Conservation (phyloP, 2,797 vertebrate genomes). For the Ataeniobius toweri region DNA sequence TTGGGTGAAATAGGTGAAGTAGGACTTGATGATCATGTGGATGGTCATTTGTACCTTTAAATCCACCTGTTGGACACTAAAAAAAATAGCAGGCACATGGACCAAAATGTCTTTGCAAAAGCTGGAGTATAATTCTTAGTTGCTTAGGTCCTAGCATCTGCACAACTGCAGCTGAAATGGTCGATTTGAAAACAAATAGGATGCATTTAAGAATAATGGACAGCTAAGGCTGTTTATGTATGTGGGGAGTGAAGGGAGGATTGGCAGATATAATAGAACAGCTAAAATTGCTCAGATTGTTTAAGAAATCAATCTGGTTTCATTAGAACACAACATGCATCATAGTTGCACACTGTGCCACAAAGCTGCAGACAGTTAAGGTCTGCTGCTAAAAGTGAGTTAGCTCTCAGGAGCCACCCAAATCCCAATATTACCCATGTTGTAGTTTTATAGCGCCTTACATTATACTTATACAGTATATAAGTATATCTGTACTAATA, state of each 20-base stretch:
- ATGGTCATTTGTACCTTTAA: background rate
- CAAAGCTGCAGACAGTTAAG: too few species aligned
- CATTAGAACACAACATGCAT: background rate
- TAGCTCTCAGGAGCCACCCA: too few species aligned
- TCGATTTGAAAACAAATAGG: too few species aligned
- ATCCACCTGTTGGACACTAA: background rate
- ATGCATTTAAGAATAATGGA: background rate
- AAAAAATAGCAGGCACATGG: background rate
- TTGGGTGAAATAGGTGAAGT: background rate
- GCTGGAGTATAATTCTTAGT: background rate
- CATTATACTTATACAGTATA: too few species aligned
- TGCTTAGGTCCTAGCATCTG: background rate
- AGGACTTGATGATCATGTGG: too few species aligned
- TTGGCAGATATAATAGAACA: background rate
- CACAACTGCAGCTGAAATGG: background rate
- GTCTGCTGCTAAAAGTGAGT: too few species aligned
- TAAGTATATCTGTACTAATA: too few species aligned
- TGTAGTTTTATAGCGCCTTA: too few species aligned
- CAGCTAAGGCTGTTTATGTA: background rate
- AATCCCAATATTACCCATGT: too few species aligned
- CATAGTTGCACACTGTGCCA: too few species aligned
- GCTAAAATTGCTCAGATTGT: background rate
- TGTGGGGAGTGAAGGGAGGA: background rate
- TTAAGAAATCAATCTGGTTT: background rate
- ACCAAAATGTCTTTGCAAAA: background rate